These are phyloP conservation scores for Cotesia congregata DNA, from an alignment of 2,888 invertebrate species.

Conservation along the genomic window DNA sequence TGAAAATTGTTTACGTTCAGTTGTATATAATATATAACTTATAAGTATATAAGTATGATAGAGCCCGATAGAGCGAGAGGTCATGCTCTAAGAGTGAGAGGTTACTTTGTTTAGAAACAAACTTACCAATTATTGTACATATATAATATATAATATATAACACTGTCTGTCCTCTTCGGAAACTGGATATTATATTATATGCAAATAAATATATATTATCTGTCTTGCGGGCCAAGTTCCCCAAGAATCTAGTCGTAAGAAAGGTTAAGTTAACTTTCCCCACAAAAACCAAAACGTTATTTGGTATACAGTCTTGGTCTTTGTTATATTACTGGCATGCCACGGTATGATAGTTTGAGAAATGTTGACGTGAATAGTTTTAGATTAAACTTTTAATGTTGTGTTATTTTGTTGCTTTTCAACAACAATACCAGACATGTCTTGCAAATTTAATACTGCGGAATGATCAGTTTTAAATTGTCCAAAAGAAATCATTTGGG, in stretches of 20 bases:
- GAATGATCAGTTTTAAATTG: no score
- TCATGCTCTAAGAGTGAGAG: background rate
- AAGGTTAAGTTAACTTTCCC: background rate
- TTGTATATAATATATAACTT: no score
- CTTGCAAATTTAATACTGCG: no score
- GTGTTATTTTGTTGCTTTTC: background rate
- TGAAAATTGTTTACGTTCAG: no score
- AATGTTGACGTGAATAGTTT: background rate
- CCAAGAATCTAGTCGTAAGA: background rate
- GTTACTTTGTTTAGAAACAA: constrained; percentile 21
- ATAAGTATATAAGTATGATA: background rate
- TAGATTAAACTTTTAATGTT: background rate
- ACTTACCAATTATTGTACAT: constrained; percentile 8
- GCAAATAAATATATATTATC: background rate
- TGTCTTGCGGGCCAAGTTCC: background rate
- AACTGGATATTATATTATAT: background rate
- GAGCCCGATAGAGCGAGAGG: constrained; percentile 6
- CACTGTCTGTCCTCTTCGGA: constrained; percentile 6
- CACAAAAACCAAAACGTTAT: background rate
- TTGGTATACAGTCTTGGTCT: background rate
- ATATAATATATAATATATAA: no score
- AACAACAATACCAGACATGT: background rate
- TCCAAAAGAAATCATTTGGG: no score
- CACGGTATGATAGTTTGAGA: background rate
- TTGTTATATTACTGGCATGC: constrained; percentile 1